Percentiles rank a stretch among this genome's conserved stretches.
Evolutionary conservation across 2,888 invertebrate species (phyloP).

Genomic region (Drosophila algonquin): DNA sequence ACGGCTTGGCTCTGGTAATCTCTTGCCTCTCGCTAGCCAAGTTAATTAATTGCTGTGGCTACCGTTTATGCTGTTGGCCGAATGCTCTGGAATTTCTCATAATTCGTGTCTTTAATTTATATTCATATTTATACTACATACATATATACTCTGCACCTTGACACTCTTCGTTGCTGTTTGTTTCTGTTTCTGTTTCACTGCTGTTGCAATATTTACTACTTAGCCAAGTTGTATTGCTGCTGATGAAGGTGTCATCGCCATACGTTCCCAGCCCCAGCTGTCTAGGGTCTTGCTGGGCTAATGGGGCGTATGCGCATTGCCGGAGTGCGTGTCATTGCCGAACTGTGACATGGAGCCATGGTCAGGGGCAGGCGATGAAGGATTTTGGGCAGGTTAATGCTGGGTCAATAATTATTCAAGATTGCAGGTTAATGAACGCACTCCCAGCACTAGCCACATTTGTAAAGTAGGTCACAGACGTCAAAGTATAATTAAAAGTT

Average conservation of each 20-base stretch:
- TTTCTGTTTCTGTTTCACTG: slow-evolving; percentile 12
- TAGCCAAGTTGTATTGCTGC: slow-evolving; percentile 26
- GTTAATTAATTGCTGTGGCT: slow-evolving; percentile 60
- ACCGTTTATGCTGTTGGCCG: slow-evolving; percentile 38
- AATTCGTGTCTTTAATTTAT: slow-evolving; percentile 27
- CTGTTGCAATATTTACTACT: slow-evolving; percentile 57
- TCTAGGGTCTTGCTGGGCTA: slow-evolving; percentile 12
- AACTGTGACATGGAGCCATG: slow-evolving; percentile 32
- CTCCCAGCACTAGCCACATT: slow-evolving; percentile 5
- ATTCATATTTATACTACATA: slow-evolving; percentile 33
- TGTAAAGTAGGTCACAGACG: slow-evolving; percentile 17
- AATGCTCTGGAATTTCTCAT: slow-evolving; percentile 34
- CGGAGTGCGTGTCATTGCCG: slow-evolving; percentile 59
- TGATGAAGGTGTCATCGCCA: slow-evolving; percentile 44
- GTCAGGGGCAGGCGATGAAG: slow-evolving; percentile 38
- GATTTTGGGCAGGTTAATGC: slow-evolving; percentile 2
- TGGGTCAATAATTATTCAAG: slow-evolving; percentile 14
- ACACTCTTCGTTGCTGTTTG: slow-evolving; percentile 54
- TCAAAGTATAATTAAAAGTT: background rate
- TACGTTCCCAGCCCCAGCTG: background rate
- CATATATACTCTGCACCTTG: slow-evolving; percentile 50
- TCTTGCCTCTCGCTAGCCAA: slow-evolving; percentile 47
- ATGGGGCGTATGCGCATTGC: slow-evolving; percentile 59
- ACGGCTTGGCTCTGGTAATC: slow-evolving; percentile 35
- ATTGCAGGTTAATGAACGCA: slow-evolving; percentile 30